phyloP scores from a whole-genome alignment of 1,140 invertebrate genomes.

The Drosophila subpulchrella region DNA sequence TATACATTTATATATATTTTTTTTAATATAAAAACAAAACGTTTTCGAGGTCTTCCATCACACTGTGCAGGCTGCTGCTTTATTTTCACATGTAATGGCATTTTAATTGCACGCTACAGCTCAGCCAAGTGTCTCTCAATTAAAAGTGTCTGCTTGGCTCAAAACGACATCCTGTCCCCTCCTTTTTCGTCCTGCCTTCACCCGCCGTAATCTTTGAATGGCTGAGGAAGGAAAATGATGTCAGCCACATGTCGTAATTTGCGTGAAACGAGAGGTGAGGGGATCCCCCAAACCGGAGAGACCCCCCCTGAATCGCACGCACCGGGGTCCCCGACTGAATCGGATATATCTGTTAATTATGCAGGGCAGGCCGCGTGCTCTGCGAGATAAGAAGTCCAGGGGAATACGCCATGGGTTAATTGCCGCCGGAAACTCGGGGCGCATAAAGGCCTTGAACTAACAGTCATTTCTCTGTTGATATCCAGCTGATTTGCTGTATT shows the following conservation, averaged over 20 bases:
- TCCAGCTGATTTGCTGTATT: constrained; percentile 3
- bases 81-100: constrained; percentile 76
- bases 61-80: constrained; percentile 37
- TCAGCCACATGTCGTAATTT: constrained; percentile 77
- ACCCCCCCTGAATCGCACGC: constrained; percentile 6
- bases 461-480: constrained; percentile 16
- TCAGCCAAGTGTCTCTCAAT: constrained; percentile 80
- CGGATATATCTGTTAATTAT: constrained; percentile 69
- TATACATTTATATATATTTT: too few relatives aligned
- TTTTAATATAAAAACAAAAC: too few relatives aligned
- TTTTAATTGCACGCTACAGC: constrained; percentile 77
- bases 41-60: neutral
- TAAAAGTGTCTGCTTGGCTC: constrained; percentile 77
- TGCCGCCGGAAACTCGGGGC: neutral
- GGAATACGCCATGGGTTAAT: neutral
- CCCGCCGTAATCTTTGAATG: constrained; percentile 30
- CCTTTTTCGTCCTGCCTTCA: neutral
- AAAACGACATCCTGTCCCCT: constrained; percentile 50
- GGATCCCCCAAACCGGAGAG: neutral
- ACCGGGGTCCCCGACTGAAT: constrained; percentile 16
- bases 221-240: constrained; percentile 43
- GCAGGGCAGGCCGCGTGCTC: constrained; percentile 37
- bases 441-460: constrained; percentile 20
- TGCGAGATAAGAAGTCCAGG: constrained; percentile 45
- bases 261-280: constrained; percentile 29